Evolutionary conservation across 1,140 invertebrate genomes (phyloP).

Genomic region (Aphelinus certus): DNA sequence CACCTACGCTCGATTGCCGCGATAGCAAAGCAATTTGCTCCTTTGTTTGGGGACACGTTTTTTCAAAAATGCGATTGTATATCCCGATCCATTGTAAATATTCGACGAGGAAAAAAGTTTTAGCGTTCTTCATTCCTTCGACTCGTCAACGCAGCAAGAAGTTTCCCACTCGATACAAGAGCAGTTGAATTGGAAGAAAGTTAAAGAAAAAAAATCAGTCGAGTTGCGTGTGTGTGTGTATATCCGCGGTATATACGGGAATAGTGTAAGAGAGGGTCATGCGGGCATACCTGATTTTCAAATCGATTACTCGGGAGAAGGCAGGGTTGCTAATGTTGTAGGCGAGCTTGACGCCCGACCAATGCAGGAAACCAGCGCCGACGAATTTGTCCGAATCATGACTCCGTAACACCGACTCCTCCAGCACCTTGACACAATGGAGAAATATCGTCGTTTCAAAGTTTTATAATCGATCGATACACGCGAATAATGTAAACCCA

Average conservation of each 20-base stretch:
- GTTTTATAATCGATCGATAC: too few species aligned
- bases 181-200: too few species aligned
- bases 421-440: constrained; percentile 35
- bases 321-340: constrained; percentile 58
- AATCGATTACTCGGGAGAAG: constrained; percentile 37
- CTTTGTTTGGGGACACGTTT: background rate
- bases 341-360: constrained; percentile 62
- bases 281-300: constrained; percentile 48
- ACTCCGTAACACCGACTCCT: constrained; percentile 42
- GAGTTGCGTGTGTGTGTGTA: too few species aligned
- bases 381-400: constrained; percentile 26
- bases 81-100: too few species aligned
- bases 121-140: too few species aligned
- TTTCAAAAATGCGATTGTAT: background rate
- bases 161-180: too few species aligned
- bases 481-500: too few species aligned
- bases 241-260: background rate
- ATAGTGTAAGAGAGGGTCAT: background rate
- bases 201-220: too few species aligned
- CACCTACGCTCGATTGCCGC: constrained; percentile 37
- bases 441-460: too few species aligned
- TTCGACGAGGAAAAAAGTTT: too few species aligned
- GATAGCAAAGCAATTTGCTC: background rate
- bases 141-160: too few species aligned
- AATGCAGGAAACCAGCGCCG: constrained; percentile 41